phyloP scores from a whole-genome alignment of 2,888 invertebrate genomes.

The Sesia bembeciformis region DNA sequence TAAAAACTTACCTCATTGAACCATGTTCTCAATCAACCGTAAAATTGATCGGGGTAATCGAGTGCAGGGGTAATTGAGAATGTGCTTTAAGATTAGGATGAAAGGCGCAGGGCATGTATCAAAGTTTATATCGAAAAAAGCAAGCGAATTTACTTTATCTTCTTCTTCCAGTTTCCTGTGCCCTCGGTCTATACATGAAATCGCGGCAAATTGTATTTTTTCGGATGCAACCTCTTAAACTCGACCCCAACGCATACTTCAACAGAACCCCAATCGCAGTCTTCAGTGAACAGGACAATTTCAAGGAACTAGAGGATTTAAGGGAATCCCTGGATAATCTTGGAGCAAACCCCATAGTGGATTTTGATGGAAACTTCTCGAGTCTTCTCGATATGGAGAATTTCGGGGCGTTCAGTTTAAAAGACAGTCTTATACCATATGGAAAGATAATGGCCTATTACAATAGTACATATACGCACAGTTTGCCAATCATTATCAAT shows the following conservation, averaged over 20 bases:
- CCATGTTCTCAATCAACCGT: too few relatives aligned
- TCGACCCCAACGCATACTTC: conserved; percentile 77
- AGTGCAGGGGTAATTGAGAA: too few relatives aligned
- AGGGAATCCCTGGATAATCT: conserved; percentile 46
- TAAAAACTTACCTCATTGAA: too few relatives aligned
- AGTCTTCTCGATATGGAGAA: conserved; percentile 77
- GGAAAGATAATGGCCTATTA: conserved; percentile 78
- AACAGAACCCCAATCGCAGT: conserved; percentile 75
- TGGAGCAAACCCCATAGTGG: conserved; percentile 53
- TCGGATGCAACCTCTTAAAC: conserved; percentile 75
- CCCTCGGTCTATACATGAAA: conserved; percentile 78
- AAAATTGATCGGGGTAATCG: too few relatives aligned
- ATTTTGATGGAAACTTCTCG: conserved; percentile 80
- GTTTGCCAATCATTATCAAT: conserved; percentile 83
- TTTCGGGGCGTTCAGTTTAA: conserved; percentile 79
- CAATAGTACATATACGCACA: conserved; percentile 87
- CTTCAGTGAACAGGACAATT: conserved; percentile 68
- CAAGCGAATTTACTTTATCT: background rate
- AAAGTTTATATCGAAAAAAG: too few relatives aligned
- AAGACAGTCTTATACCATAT: conserved; percentile 64
- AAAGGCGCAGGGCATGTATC: too few relatives aligned
- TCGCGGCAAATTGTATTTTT: conserved; percentile 77
- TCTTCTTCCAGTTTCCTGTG: conserved; percentile 72
- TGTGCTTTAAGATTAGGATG: too few relatives aligned
- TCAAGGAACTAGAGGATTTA: conserved; percentile 45